Base-by-base conservation (phyloP, 2,888 invertebrate genomes). In the Noctua fimbriata region DNA sequence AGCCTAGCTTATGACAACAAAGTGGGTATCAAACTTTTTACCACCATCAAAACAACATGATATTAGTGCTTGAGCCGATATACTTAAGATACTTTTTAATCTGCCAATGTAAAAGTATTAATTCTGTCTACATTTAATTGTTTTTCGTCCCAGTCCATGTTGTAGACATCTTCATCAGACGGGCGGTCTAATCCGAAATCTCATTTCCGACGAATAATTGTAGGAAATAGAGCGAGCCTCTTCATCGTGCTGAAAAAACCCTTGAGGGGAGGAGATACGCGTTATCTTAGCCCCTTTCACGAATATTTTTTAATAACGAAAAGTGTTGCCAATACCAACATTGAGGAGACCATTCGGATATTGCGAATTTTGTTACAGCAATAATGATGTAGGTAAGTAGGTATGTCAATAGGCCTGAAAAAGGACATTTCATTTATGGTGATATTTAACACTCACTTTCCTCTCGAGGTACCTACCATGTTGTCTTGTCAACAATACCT, bases 201-300 rank as follows among this genome's bases (percentile, higher is more conserved):
- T 95, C 94, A 95, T 95, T 95, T 95, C 95, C 95, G 93, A 91
- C 86, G 92, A 93, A 94, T 94, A 94, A 95, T 94, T 94, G 93
- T 93, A 92, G 92, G 92, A 94, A 92, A 94, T 92, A 93, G 93
- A 94, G 92, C 81, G 86, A 79, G 85, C 83, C 83, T 83, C 82
- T 77, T 63, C 79, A 70, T 73, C 78, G 66, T 82, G 69, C 72
- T 86, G 77, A 81, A 86, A 87, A 86, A 83, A 67, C 81, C 81
- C 67, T 82, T 78, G 60, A 78, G 63, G 67, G 78, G 69, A 69
- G 65, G n/a, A 81, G 73, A 79, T 84, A 83, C 70, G 76, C 72
- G 74, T 66, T 76, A 81, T 79, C 74, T 79, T 71, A 84, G 70
- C 41, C 69, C 67, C 55, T 49, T 76, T 81, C 14, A 84, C 67